These are phyloP conservation scores for Alloplasta piceator DNA, from an alignment of 2,888 invertebrate species.

Conservation along the genomic window DNA sequence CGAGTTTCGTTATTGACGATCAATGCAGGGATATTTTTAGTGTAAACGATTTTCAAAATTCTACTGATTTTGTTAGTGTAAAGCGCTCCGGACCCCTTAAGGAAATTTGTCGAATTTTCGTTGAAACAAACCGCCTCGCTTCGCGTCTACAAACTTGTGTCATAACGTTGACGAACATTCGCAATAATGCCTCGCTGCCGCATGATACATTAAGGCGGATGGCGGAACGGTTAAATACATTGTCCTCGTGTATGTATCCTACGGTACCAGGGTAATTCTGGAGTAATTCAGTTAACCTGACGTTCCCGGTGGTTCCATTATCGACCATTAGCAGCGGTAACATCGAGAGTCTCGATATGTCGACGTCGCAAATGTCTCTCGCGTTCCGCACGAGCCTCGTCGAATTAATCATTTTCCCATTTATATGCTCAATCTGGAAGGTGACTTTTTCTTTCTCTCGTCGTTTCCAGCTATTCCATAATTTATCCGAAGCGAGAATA, in stretches of 20 bases:
- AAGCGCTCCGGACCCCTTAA: neutral
- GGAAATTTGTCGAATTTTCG: too few species aligned
- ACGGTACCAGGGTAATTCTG: conserved; percentile 7
- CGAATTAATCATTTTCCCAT: conserved; percentile 52
- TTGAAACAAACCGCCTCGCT: too few species aligned
- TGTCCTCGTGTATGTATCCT: conserved; percentile 16
- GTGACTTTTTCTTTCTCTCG: too few species aligned
- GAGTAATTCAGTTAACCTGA: conserved; percentile 75
- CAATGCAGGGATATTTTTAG: too few species aligned
- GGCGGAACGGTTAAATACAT: conserved; percentile 36
- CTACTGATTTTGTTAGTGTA: too few species aligned
- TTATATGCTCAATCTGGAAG: neutral
- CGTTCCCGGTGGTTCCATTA: conserved; percentile 77
- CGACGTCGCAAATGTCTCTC: conserved; percentile 65
- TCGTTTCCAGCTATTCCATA: too few species aligned
- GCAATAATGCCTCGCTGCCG: conserved; percentile 37
- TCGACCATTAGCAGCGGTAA: conserved; percentile 76
- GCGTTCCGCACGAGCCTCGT: conserved; percentile 19
- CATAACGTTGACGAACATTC: conserved; percentile 26
- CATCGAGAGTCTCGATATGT: conserved; percentile 63
- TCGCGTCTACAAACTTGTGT: neutral
- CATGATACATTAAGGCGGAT: conserved; percentile 33
- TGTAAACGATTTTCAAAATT: too few species aligned
- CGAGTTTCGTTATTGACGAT: too few species aligned
- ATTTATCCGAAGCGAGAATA: too few species aligned